phyloP scores from a whole-genome alignment of 2,113 vertebrate species.

The Puma concolor region DNA sequence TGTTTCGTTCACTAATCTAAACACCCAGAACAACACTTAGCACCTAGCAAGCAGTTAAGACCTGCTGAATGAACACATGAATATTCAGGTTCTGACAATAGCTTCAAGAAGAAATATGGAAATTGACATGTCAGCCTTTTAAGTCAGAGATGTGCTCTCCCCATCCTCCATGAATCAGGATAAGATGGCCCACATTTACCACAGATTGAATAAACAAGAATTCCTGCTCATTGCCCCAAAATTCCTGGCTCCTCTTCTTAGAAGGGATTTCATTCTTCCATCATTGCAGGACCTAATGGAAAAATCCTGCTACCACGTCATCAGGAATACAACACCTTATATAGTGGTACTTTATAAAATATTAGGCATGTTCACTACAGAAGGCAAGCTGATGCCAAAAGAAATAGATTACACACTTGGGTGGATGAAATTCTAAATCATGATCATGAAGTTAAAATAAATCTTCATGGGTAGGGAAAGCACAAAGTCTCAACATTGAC shows the following conservation, averaged over 20 bases:
- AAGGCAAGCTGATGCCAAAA: slow-evolving; percentile 2
- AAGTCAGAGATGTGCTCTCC: background rate
- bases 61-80: background rate
- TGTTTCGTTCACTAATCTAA: background rate
- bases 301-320: background rate
- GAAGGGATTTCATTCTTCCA: background rate
- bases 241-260: background rate
- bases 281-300: background rate
- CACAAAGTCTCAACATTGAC: background rate
- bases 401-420: background rate
- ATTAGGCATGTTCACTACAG: background rate
- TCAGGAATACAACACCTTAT: background rate
- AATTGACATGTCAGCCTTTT: background rate
- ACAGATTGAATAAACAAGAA: background rate
- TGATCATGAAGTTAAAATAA: slow-evolving; percentile 11
- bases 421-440: slow-evolving; percentile 8
- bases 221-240: background rate
- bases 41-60: background rate
- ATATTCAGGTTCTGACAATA: background rate
- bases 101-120: background rate
- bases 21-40: background rate
- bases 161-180: background rate
- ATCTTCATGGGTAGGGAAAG: background rate
- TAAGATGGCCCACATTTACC: background rate
- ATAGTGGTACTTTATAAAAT: background rate